Percentiles rank a stretch among this genome's conserved stretches.
Conservation (phyloP, 2,113 vertebrate genomes). For the Isichthys henryi region DNA sequence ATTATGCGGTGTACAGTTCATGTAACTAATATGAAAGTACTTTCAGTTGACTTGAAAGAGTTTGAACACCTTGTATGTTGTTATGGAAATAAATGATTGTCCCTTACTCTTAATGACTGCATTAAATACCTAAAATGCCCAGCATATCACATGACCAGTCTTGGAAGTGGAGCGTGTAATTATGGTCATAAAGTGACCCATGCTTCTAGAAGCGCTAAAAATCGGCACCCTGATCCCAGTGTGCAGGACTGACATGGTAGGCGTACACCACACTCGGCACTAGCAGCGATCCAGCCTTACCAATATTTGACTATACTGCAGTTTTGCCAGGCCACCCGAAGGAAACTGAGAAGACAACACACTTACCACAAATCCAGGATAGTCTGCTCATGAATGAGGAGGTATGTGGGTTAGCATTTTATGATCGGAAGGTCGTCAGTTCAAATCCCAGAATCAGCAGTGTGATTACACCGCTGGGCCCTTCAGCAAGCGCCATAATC, state of each 20-base stretch:
- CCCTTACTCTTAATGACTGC: neutral
- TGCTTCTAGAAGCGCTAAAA: neutral
- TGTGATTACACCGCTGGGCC: neutral
- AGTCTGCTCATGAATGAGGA: neutral
- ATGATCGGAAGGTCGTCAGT: neutral
- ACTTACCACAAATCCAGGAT: neutral
- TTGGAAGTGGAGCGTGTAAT: neutral
- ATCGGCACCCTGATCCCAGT: neutral
- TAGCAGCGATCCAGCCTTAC: neutral
- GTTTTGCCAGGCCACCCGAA: no score
- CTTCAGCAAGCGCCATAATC: neutral
- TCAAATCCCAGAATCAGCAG: neutral
- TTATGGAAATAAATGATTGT: constrained; percentile 19
- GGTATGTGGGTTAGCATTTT: neutral
- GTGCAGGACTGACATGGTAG: neutral
- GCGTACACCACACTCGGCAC: neutral
- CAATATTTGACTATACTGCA: neutral
- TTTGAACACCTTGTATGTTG: neutral
- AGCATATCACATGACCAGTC: neutral
- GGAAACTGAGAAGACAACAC: neutral
- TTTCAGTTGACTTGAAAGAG: constrained; percentile 14
- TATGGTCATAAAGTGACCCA: neutral
- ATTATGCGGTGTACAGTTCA: neutral
- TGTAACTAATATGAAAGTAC: constrained; percentile 11
- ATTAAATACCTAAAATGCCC: neutral